A percentile compares a stretch with the other conserved stretches of the same genome.
Evolutionary conservation across 2,888 invertebrate genomes (phyloP).

Genomic region (Pristionchus fissidentatus): DNA sequence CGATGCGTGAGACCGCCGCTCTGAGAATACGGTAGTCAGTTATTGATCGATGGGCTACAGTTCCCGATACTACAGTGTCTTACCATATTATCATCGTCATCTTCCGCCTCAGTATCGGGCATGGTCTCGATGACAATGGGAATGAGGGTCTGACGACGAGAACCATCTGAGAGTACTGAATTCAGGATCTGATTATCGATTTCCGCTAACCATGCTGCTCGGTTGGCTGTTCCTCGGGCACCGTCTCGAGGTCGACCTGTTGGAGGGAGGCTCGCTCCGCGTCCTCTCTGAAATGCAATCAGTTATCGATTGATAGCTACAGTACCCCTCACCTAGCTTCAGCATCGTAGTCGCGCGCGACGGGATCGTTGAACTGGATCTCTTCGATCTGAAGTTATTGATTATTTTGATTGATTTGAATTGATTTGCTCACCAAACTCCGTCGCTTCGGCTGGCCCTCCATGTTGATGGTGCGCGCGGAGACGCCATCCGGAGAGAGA

Average conservation of each 20-base stretch:
- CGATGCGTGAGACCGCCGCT: conserved; percentile 19
- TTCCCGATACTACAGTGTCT: neutral
- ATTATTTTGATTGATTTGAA: too few relatives aligned
- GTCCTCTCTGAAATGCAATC: neutral
- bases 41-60: neutral
- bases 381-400: neutral
- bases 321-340: conserved; percentile 5
- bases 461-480: conserved; percentile 4
- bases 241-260: neutral
- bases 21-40: neutral
- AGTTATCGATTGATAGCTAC: neutral
- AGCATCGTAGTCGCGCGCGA: conserved; percentile 32
- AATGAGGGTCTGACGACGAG: conserved; percentile 1
- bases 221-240: neutral
- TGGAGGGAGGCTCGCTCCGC: neutral
- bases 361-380: conserved; percentile 19
- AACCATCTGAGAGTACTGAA: conserved; percentile 3
- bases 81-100: neutral
- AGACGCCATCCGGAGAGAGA: neutral
- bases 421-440: conserved; percentile 7
- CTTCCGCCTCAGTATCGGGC: neutral
- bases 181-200: neutral
- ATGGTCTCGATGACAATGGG: conserved; percentile 27
- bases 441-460: neutral
- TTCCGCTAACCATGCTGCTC: neutral